phyloP scores from a whole-genome alignment of 2,113 vertebrate species.

The Monopterus albus region DNA sequence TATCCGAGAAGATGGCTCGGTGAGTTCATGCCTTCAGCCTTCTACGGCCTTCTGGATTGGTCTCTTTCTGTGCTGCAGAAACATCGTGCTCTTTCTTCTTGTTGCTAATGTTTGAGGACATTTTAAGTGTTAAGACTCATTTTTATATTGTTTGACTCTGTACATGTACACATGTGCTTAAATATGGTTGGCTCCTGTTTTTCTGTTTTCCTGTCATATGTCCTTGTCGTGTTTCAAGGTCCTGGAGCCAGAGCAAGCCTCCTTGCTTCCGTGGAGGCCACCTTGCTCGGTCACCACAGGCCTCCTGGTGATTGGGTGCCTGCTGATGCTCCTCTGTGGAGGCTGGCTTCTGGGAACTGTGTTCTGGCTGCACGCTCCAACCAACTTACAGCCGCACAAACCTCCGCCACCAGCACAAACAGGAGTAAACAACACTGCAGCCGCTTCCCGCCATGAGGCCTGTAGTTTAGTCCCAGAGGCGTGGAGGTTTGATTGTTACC shows the following conservation, averaged over 20 bases:
- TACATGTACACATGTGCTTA: too few species aligned
- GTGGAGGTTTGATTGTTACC: slow-evolving; percentile 90
- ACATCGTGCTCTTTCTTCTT: background rate
- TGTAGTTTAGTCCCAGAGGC: slow-evolving; percentile 77
- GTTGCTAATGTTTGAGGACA: background rate
- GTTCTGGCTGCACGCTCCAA: slow-evolving; percentile 76
- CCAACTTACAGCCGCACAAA: slow-evolving; percentile 39
- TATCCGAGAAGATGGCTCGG: slow-evolving; percentile 38
- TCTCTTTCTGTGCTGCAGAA: background rate
- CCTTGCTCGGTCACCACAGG: slow-evolving; percentile 70
- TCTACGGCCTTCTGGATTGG: background rate
- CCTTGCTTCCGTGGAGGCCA: slow-evolving; percentile 66
- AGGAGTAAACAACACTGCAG: background rate
- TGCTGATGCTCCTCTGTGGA: slow-evolving; percentile 74
- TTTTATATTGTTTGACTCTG: too few species aligned
- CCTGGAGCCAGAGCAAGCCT: slow-evolving; percentile 58
- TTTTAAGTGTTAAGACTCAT: too few species aligned
- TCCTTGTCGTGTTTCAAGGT: slow-evolving; percentile 44
- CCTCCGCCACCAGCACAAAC: slow-evolving; percentile 52
- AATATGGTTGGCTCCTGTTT: too few species aligned
- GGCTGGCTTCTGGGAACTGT: slow-evolving; percentile 80
- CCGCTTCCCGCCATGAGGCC: background rate
- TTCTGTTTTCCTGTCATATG: background rate
- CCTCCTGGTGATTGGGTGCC: slow-evolving; percentile 74
- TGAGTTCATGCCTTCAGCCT: slow-evolving; percentile 35